phyloP scores from a whole-genome alignment of 2,113 vertebrate species.

The Stercorarius parasiticus region DNA sequence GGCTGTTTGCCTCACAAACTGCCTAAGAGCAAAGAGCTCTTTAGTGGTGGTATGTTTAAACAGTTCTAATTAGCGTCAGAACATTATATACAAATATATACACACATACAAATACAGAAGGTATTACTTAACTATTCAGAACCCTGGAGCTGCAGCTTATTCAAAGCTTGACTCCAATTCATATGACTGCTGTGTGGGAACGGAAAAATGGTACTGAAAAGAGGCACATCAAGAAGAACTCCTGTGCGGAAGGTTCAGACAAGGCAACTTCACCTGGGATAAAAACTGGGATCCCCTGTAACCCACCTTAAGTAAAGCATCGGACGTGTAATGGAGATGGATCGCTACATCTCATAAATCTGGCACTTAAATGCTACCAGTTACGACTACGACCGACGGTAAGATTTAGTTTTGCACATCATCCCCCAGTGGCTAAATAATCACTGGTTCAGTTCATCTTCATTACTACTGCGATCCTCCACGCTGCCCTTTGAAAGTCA shows the following conservation, averaged over 20 bases:
- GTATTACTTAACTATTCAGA: background rate
- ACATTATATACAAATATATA: background rate
- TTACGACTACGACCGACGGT: conserved; percentile 39
- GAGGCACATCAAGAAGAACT: background rate
- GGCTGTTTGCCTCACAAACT: background rate
- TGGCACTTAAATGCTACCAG: conserved; percentile 30
- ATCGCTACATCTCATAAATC: conserved; percentile 42
- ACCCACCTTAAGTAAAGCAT: conserved; percentile 38
- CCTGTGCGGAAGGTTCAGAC: background rate
- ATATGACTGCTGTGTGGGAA: background rate
- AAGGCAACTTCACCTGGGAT: background rate
- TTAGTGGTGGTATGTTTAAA: background rate
- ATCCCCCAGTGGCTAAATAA: conserved; percentile 54
- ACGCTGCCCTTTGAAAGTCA: conserved; percentile 55
- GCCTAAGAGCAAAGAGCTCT: background rate
- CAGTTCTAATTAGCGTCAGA: background rate
- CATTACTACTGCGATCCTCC: conserved; percentile 23
- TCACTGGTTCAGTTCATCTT: conserved; percentile 32
- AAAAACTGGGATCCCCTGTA: conserved; percentile 22
- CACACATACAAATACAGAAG: background rate
- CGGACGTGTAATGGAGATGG: background rate
- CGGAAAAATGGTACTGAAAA: background rate
- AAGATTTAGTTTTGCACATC: conserved; percentile 56
- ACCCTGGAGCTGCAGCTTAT: background rate
- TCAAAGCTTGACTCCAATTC: background rate